Evolutionary conservation across 2,113 vertebrate species (phyloP).

Genomic region (Hemiscyllium ocellatum): DNA sequence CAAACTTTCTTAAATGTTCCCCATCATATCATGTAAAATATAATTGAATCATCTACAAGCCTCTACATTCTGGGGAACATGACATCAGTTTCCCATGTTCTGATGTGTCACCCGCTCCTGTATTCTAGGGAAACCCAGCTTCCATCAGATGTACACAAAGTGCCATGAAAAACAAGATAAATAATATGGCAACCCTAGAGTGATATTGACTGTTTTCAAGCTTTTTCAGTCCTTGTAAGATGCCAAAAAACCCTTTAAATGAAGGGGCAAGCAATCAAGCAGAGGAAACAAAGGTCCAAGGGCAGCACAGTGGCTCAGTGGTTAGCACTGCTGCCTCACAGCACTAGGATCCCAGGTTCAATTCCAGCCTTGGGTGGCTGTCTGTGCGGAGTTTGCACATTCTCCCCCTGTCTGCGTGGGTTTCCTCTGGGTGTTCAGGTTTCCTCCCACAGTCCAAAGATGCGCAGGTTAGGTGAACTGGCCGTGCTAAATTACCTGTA

Average conservation of each 20-base stretch:
- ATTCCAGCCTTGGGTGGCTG: too few species aligned
- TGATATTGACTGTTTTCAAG: background rate
- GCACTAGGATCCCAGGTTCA: too few species aligned
- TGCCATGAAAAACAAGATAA: background rate
- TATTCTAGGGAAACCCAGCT: background rate
- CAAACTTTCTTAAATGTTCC: background rate
- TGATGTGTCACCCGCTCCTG: background rate
- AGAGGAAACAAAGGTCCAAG: background rate
- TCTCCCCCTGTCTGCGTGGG: too few species aligned
- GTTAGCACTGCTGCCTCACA: too few species aligned
- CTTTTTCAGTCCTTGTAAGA: background rate
- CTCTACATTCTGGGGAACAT: background rate
- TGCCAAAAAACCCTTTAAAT: background rate
- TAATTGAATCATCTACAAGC: background rate
- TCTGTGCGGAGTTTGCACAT: too few species aligned
- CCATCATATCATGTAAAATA: background rate
- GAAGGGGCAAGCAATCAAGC: background rate
- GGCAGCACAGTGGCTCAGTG: too few species aligned
- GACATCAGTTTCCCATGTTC: background rate
- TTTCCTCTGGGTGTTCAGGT: too few species aligned
- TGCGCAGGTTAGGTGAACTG: too few species aligned
- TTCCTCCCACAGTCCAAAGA: too few species aligned
- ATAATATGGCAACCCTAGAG: background rate
- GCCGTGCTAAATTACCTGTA: too few species aligned
- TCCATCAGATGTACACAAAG: background rate